These are phyloP conservation scores for Miniopterus natalensis DNA, from an alignment of 2,113 vertebrate genomes.

Conservation along the genomic window DNA sequence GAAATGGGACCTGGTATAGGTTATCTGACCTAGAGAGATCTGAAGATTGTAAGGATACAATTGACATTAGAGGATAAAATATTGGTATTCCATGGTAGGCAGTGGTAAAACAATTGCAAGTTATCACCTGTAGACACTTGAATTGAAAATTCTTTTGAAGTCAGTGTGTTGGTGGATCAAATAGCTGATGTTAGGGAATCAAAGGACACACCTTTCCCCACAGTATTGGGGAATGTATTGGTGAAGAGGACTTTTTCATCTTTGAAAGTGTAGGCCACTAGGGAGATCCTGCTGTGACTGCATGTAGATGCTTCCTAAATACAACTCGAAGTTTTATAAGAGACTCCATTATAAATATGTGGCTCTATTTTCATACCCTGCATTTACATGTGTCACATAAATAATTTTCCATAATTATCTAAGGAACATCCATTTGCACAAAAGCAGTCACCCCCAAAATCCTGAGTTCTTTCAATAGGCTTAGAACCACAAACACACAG, in stretches of 20 bases:
- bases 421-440: not conserved
- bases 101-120: not conserved
- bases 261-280: no score
- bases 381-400: not conserved
- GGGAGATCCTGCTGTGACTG: not conserved
- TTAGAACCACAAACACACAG: not conserved
- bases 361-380: not conserved
- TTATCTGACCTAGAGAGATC: not conserved
- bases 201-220: not conserved
- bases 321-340: not conserved
- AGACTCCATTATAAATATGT: not conserved
- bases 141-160: not conserved
- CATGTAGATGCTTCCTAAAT: constrained; percentile 15
- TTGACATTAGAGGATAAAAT: not conserved
- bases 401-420: not conserved
- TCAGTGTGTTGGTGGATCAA: not conserved
- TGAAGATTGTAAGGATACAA: not conserved
- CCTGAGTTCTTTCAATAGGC: not conserved
- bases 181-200: no score
- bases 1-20: not conserved
- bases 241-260: no score
- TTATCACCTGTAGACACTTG: not conserved
- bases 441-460: not conserved
- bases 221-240: no score
- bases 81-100: not conserved